Base-by-base conservation (phyloP, 2,797 vertebrate species). In the Semaprochilodus insignis region DNA sequence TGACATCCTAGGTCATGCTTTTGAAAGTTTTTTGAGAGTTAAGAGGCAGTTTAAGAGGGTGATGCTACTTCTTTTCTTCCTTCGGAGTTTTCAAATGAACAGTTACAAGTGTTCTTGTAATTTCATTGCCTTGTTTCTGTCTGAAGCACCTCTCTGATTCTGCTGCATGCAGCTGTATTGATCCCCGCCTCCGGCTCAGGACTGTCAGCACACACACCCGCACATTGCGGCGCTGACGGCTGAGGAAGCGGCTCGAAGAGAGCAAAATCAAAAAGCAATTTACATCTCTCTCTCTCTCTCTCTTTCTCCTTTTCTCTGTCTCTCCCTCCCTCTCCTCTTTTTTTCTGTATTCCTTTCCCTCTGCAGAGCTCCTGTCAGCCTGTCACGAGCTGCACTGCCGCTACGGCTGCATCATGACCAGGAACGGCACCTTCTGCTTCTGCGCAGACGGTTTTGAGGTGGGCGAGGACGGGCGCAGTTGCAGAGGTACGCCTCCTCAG, bases 361-460 rank as follows among this genome's bases (percentile, higher is more conserved):
- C 87, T 80, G 27, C 94, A 99, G 98, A 99, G 91, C 89, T 98
- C 52, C 91, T 97, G 88, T 94, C 97, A 88, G 96, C 83, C 86
- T 99, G 98, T 92, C 96, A 98, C 2, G 94, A 96, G 91, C 91
- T 96, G 88, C 94, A 93, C 4, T 99, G 98, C 91, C 97, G 96
- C 27, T 95, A 97, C 62, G 97, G 93, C 87, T 99, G 98, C 90
- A 96, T 97, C 87, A 93, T 98, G 89, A 93, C 95, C 80, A 97
- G 96, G 91, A 98, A 97, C 2, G 94, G 94, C 88, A 97, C 96
- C 57, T 93, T 93, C 91, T 99, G 98, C 86, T 99, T 97, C 93
- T 99, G 98, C 21, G 89, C 94, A 4, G 95, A 98, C 48, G 97
- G 98, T n/a, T 98, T 97, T 17, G 94, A 97, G 93, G 91, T 97